Base-by-base conservation (phyloP, 2,888 invertebrate genomes). In the Chironomus riparius region DNA sequence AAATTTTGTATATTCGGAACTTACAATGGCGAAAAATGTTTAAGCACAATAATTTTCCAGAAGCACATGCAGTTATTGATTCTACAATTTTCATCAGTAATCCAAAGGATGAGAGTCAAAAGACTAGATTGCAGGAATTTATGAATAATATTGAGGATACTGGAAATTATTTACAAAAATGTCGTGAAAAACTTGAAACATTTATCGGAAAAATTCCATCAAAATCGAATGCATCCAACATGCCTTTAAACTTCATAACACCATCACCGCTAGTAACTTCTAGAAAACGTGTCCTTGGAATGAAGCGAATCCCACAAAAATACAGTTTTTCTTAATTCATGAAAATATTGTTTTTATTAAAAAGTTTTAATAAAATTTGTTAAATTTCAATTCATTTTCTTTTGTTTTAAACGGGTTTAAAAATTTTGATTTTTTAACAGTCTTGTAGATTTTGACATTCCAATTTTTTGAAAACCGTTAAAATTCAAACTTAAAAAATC, bases 1-100 rank as follows among this genome's bases (percentile, higher is more conserved):
- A 88, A 77, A 80, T 87, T 6, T 82, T 91, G 1, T 85, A 87
- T 0, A 87, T 88, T 79, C 85, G 85, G 15, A 92, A 92, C 86
- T 85, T 92, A 75, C 87, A 89, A 81, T 88, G 87, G 84, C 83
- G 88, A 78, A 80, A 81, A 7, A 81, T 86, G 79, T 65, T 21
- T 21, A 13, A 22, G 2, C 84, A 85, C 75, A 85, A 83, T 78
- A 85, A 82, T 78, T 86, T 90, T 80, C 87, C 86, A 0, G 86
- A 87, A 47, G 88, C 87, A 71, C 84, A 47, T 24, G 69, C 88
- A 77, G 90, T 87, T 1, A 89, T 88, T 3, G 90, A 91, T 78
- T 86, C 86, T 73, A 86, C 88, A 0, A 82, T 84, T 78, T 88
- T 91, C 78, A 88, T 90, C 0, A 86, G 86, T 80, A 87, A 87